Conservation (phyloP, 2,888 invertebrate genomes). For the Escarpia spicata region DNA sequence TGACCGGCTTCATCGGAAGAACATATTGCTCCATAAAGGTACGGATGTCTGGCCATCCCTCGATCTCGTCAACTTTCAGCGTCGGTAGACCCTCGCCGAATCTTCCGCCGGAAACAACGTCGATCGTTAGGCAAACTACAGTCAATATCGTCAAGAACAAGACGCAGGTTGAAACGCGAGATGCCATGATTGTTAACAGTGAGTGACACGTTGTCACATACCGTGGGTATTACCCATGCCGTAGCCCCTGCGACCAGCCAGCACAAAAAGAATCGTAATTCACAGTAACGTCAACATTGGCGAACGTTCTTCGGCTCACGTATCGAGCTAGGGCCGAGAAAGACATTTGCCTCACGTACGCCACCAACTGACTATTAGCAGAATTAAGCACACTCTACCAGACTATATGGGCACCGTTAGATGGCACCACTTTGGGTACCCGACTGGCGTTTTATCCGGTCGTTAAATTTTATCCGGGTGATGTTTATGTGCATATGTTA, state of each 20-base stretch:
- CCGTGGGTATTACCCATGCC: no score
- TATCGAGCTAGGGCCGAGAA: neutral
- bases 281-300: neutral
- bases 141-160: neutral
- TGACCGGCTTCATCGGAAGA: conserved; percentile 48
- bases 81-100: neutral
- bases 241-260: neutral
- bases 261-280: neutral
- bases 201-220: neutral
- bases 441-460: no score
- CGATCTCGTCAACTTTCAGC: neutral
- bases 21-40: conserved; percentile 56
- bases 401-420: no score
- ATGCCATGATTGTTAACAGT: neutral
- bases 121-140: neutral
- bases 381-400: no score
- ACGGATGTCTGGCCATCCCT: conserved; percentile 50
- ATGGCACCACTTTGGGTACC: no score
- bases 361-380: neutral
- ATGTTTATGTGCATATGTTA: no score
- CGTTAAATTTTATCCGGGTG: no score
- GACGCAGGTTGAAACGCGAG: neutral
- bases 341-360: neutral
- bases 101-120: neutral
- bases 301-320: conserved; percentile 3